Base-by-base conservation (phyloP, 2,113 vertebrate species). In the Cavia porcellus region DNA sequence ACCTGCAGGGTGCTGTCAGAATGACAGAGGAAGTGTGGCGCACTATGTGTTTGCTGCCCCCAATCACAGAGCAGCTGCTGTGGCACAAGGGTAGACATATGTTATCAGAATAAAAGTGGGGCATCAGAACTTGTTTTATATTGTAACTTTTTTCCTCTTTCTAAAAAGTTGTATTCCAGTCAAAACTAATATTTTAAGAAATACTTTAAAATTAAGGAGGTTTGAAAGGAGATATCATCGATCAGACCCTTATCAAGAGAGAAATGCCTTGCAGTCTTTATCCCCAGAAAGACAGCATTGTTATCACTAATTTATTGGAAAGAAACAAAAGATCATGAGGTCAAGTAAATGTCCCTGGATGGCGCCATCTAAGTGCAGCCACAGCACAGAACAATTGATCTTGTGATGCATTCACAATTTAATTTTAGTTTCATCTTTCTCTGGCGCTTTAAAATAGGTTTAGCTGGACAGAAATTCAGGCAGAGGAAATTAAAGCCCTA, bases 131-230 rank as follows among this genome's bases (percentile, higher is more conserved):
- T 19, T 59, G 59, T 42, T 83, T 96, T 96, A 74, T 79, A 86
- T 20, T 94, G 45, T 82, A 52, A 89, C 93, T 68, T 61, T 84
- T 50, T 89, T 88, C 42, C 84, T 87, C 50, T 94, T 94, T 61
- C 72, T 30, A 61, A n/a, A 86, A 89, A 59, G 22, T 57, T 61
- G 22, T 66, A 79, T 80, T 93, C 83, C 72, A 89, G 82, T 89
- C 74, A 93, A 57, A 94, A n/a, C 12, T 25, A 92, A 72, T 94
- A 92, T 89, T 96, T 95, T 57, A 93, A 79, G 32, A 96, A 92
- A 70, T 81, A 52, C 89, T 92, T 89, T 95, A 57, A 91, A 94
- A 96, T 95, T 87, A 92, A 96, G 66, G 66, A 42, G 25, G 3
- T 45, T 86, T 86, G 28, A 83, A 94, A 82, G 59, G 89, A 86